phyloP scores from a whole-genome alignment of 2,797 vertebrate genomes.

The Hafferia zeledoni region DNA sequence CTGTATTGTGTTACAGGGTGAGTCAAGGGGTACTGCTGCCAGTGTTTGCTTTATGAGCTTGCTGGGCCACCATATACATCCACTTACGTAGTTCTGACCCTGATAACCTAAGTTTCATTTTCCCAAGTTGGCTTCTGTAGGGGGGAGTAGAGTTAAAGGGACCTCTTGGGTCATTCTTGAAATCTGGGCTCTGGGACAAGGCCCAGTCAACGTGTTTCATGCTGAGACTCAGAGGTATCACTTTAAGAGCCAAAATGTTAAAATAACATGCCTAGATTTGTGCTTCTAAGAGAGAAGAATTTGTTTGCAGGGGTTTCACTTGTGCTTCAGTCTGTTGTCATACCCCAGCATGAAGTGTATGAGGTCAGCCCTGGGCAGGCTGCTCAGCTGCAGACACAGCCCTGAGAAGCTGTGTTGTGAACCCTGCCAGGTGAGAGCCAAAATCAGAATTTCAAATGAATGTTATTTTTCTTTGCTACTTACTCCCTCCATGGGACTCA shows the following conservation, averaged over 20 bases:
- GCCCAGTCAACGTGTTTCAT: background rate
- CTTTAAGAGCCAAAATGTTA: background rate
- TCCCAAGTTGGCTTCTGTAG: background rate
- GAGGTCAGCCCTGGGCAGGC: background rate
- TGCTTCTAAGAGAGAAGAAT: background rate
- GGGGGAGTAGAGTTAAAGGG: background rate
- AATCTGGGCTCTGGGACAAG: background rate
- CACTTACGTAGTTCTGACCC: background rate
- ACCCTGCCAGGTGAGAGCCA: background rate
- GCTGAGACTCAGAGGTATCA: background rate
- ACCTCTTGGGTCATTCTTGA: background rate
- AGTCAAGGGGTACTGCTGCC: background rate
- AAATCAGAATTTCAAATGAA: background rate
- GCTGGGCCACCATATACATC: background rate
- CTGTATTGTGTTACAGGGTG: background rate
- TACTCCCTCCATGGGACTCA: background rate
- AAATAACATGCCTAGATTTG: background rate
- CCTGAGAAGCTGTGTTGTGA: background rate
- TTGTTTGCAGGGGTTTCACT: background rate
- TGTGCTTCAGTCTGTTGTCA: background rate
- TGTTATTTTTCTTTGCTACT: background rate
- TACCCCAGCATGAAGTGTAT: background rate
- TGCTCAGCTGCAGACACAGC: background rate
- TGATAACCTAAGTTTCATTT: background rate
- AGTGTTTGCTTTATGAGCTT: slow-evolving; percentile 4